Conservation (phyloP, 2,113 vertebrate genomes). For the Turnix velox region DNA sequence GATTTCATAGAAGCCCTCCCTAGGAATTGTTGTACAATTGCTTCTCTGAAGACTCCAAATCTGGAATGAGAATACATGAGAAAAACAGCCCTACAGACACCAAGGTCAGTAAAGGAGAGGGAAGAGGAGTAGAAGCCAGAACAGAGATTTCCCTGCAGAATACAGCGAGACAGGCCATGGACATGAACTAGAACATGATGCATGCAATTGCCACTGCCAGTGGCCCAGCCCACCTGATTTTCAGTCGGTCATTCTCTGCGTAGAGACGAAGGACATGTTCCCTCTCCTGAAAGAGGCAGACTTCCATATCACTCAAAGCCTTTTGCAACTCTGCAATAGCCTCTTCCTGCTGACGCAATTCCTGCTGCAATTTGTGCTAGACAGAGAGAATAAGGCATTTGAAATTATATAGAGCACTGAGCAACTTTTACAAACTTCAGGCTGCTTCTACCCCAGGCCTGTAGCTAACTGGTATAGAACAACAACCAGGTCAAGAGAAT, state of each 20-base stretch:
- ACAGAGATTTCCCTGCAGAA: too few species aligned
- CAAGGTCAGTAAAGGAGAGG: too few species aligned
- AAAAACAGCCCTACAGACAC: too few species aligned
- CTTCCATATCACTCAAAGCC: slow-evolving; percentile 93
- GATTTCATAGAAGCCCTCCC: background rate
- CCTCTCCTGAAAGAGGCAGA: slow-evolving; percentile 92
- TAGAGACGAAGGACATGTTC: slow-evolving; percentile 91
- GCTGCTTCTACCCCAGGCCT: background rate
- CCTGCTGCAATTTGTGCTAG: slow-evolving; percentile 89
- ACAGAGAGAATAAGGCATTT: background rate
- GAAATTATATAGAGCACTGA: background rate
- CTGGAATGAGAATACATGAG: background rate
- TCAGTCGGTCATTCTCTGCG: slow-evolving; percentile 91
- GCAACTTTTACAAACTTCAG: background rate
- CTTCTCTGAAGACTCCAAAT: background rate
- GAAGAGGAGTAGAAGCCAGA: too few species aligned
- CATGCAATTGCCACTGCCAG: background rate
- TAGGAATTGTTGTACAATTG: background rate
- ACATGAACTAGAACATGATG: fast-evolving
- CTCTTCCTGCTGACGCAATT: slow-evolving; percentile 83
- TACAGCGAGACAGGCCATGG: too few species aligned
- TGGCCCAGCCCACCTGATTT: slow-evolving; percentile 80
- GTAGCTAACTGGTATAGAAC: background rate
- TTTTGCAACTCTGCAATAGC: slow-evolving; percentile 88
- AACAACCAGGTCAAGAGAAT: background rate